A percentile compares a stretch with the other conserved stretches of the same genome.
These are phyloP conservation scores for Sterrhoptilus dennistouni DNA, from an alignment of 2,113 vertebrate species.

Conservation along the genomic window DNA sequence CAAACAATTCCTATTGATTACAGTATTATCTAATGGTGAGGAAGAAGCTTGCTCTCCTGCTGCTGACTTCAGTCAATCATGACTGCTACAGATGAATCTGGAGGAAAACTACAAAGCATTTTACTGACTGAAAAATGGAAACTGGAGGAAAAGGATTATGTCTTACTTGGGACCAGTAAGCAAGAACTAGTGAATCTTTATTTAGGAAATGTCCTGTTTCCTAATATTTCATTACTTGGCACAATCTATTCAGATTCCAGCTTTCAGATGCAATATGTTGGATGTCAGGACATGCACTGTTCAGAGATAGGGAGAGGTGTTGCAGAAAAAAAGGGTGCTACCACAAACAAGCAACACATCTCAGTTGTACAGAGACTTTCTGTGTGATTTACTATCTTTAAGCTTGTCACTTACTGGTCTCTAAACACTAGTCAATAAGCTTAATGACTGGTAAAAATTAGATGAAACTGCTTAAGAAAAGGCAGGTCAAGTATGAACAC, in stretches of 20 bases:
- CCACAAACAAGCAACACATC: neutral
- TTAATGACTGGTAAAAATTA: neutral
- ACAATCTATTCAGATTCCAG: neutral
- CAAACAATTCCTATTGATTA: neutral
- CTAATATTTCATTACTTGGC: neutral
- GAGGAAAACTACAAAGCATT: neutral
- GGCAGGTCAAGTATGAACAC: neutral
- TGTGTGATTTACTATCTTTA: neutral
- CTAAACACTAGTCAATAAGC: neutral
- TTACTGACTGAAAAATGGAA: neutral
- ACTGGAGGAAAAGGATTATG: neutral
- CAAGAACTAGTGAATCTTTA: neutral
- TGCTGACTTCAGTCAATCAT: constrained; percentile 20
- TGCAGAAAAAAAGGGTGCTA: neutral
- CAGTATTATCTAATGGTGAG: neutral
- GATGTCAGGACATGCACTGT: neutral
- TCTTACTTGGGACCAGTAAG: neutral
- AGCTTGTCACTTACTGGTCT: neutral
- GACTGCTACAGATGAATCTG: neutral
- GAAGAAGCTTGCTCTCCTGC: neutral
- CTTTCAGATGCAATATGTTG: neutral
- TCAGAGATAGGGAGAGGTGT: neutral
- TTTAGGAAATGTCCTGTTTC: neutral
- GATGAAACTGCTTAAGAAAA: neutral
- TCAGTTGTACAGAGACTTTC: neutral